phyloP scores from a whole-genome alignment of 1,140 invertebrate genomes.

The Manduca sexta region DNA sequence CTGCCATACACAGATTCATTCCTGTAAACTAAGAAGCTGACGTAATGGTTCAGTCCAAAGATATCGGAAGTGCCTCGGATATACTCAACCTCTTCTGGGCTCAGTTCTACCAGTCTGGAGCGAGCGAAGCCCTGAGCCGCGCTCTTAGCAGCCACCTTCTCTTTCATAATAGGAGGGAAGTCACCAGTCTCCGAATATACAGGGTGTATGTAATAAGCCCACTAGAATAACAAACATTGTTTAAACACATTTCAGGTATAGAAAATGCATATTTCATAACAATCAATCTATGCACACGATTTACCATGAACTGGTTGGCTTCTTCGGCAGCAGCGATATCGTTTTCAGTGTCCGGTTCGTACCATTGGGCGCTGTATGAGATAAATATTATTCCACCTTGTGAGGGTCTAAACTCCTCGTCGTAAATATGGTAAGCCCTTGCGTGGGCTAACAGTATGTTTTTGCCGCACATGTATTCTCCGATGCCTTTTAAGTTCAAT shows the following conservation, averaged over 20 bases:
- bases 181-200: constrained; percentile 68
- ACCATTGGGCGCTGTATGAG: constrained; percentile 8
- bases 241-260: too few relatives aligned
- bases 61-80: constrained; percentile 63
- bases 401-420: constrained; percentile 70
- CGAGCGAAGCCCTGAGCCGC: constrained; percentile 35
- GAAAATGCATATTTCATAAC: too few relatives aligned
- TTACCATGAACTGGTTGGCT: constrained; percentile 44
- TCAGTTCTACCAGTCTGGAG: constrained; percentile 42
- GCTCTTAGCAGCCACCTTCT: constrained; percentile 61
- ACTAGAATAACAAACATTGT: constrained; percentile 22
- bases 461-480: constrained; percentile 72
- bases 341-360: constrained; percentile 59
- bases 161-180: constrained; percentile 71
- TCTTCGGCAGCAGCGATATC: constrained; percentile 65
- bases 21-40: constrained; percentile 27
- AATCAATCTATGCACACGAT: too few relatives aligned
- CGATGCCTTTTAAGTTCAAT: constrained; percentile 66
- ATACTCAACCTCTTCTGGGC: constrained; percentile 16
- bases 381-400: constrained; percentile 64
- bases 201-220: constrained; percentile 70
- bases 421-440: constrained; percentile 75
- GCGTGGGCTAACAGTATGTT: constrained; percentile 75
- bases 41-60: constrained; percentile 74
- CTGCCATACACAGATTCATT: constrained; percentile 5